Evolutionary conservation across 2,113 vertebrate species (phyloP), one percentile per base, ranked within the genome.

Genomic region (Myanophis thanlyinensis): DNA sequence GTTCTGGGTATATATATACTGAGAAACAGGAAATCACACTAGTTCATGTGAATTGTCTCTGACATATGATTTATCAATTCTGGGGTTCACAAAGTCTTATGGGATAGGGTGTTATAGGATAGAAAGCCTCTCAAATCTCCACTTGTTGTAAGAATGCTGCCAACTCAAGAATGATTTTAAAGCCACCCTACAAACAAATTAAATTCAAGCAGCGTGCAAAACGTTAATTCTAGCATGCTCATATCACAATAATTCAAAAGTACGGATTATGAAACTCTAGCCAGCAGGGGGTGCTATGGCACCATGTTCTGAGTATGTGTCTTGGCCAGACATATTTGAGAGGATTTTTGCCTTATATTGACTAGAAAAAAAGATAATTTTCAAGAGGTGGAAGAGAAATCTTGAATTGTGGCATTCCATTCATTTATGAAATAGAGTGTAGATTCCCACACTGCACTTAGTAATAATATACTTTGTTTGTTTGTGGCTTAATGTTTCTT

Each of bases 271-370:
- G 18, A 73, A 40, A 15, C 15, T n/a, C 3, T 11, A 27, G 15
- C 52, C 92, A 59, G 52, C 80, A 93, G 92, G 48, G 90, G 92
- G 88, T 22, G 88, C 46, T 62, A n/a, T n/a, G 85, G 53, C 44
- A 54, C 49, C 53, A 90, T n/a, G 15, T 44, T 90, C 89, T 15
- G 9, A 44, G 4, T 4, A 40, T 3, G 3, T 85, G 22, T 5
- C 23, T 86, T 51, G 88, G 48, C 8, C 5, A 30, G 3, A 51
- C 7, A 44, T 47, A 47, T 20, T 30, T n/a, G 5, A 35, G 47
- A 12, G 11, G 2, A n/a, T 40, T 27, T 40, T 3, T 52, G 30
- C 35, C 30, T 40, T 20, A 35, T 35, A 10, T 13, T 10, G 49
- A n/a, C 48, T 4, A 44, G 44, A 56, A 35, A 53, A n/a, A 23